Evolutionary conservation across 2,888 invertebrate species (phyloP), one percentile per base, ranked within the genome.

Genomic region (Molanna angustata): DNA sequence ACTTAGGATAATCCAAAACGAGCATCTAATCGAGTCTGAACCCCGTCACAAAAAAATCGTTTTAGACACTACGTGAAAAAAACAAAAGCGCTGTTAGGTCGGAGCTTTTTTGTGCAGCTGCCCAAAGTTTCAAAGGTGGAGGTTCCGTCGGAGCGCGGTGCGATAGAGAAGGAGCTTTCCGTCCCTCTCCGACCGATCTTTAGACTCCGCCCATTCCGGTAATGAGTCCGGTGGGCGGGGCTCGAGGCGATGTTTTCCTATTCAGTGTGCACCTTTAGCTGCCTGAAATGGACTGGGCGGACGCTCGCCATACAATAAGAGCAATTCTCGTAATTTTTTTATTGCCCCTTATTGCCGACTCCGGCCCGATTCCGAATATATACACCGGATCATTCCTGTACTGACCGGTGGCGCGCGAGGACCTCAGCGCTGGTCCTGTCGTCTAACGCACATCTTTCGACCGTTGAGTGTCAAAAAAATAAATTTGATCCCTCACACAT

Each of bases 241-340:
- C 40, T 31, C 16, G 27, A 22, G 39, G 17, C 44, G 47, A 41
- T 44, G 41, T 50, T 50, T 47, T 46, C 49, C 40, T 32, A 32
- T 44, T 51, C 58, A 56, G 56, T 57, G 53, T 53, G 50, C 56
- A 57, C 56, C 56, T 57, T 57, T 49, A 41, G 33, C 33, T 41
- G 52, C 22, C 31, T 35, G 39, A 40, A 53, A 56, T 52, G 45
- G 46, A 52, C 56, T 56, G 56, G 56, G 56, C 56, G 56, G 56
- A 46, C 49, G 49, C 43, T 16, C 45, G 19, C 45, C 32, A 37
- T 45, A 49, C 49, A 53, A 49, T 53, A 53, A 45, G 33, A 49
- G 49, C 48, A 49, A 40, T 53, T 48, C 43, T 49, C 49, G 40
- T 48, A 27, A 41, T 46, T 48, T 50, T 53, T 57, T 52, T 47